These are phyloP conservation scores for Plestiodon gilberti DNA, from an alignment of 2,113 vertebrate genomes.

Conservation along the genomic window DNA sequence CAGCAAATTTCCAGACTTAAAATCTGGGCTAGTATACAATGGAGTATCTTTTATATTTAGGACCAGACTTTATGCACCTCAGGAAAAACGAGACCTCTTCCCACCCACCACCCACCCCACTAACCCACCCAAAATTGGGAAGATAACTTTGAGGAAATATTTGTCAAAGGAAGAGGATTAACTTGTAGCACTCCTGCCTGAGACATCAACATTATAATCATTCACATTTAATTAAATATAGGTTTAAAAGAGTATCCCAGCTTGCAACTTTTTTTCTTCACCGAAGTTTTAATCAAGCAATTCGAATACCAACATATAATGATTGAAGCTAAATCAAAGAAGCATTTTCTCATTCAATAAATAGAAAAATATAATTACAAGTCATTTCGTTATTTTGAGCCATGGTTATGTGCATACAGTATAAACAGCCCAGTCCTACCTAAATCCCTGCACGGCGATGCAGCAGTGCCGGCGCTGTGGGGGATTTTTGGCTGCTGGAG, in stretches of 20 bases:
- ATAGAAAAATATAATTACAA: not conserved
- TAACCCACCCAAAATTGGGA: not conserved
- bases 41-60: not conserved
- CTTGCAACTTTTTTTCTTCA: conserved; percentile 61
- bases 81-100: not conserved
- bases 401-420: not conserved
- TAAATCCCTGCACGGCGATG: too few species aligned
- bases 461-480: too few species aligned
- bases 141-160: conserved; percentile 4
- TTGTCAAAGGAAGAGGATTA: not conserved
- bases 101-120: too few species aligned
- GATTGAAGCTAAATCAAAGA: not conserved
- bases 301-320: conserved; percentile 24
- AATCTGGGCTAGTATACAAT: not conserved
- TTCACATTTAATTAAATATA: conserved; percentile 5
- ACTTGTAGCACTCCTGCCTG: not conserved
- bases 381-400: not conserved
- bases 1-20: not conserved
- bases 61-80: not conserved
- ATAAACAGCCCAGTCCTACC: too few species aligned
- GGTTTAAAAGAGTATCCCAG: conserved; percentile 31
- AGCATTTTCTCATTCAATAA: conserved; percentile 11
- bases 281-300: conserved; percentile 37
- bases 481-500: too few species aligned
- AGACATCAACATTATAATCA: not conserved